Evolutionary conservation across 2,113 vertebrate species (phyloP).

Genomic region (Nibea coibor): DNA sequence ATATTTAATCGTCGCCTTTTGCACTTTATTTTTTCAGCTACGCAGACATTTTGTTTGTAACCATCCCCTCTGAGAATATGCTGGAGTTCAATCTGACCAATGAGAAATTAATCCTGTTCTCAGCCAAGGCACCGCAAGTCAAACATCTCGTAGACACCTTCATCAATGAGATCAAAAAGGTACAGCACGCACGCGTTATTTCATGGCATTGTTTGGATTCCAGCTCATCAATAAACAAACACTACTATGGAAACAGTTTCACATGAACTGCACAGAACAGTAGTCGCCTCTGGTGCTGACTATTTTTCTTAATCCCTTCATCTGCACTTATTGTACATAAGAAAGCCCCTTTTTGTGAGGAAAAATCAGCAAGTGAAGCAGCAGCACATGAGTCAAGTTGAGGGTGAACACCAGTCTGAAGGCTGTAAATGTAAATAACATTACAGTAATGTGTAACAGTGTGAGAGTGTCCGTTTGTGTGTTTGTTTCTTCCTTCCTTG

Average conservation of each 20-base stretch:
- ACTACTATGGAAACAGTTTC: neutral
- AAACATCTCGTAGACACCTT: conserved; percentile 93
- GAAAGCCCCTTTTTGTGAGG: neutral
- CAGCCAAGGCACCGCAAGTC: conserved; percentile 92
- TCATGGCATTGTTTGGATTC: too few relatives aligned
- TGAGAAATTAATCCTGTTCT: conserved; percentile 97
- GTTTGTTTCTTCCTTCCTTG: neutral
- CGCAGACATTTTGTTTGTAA: conserved; percentile 94
- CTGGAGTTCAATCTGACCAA: conserved; percentile 94
- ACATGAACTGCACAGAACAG: neutral
- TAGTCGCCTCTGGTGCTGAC: neutral
- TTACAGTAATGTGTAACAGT: neutral
- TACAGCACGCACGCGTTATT: conserved; percentile 43
- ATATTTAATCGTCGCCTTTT: neutral
- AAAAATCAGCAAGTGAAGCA: neutral
- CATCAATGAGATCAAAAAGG: conserved; percentile 96
- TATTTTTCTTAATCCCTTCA: neutral
- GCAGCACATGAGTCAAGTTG: neutral
- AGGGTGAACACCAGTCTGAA: neutral
- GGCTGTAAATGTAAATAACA: neutral
- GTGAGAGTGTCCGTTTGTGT: neutral
- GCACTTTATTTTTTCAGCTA: conserved; percentile 82
- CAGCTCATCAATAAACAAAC: too few relatives aligned
- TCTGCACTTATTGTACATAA: neutral
- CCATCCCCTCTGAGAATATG: conserved; percentile 94